These are phyloP conservation scores for Chaenocephalus aceratus DNA, from an alignment of 2,113 vertebrate species.

Conservation along the genomic window DNA sequence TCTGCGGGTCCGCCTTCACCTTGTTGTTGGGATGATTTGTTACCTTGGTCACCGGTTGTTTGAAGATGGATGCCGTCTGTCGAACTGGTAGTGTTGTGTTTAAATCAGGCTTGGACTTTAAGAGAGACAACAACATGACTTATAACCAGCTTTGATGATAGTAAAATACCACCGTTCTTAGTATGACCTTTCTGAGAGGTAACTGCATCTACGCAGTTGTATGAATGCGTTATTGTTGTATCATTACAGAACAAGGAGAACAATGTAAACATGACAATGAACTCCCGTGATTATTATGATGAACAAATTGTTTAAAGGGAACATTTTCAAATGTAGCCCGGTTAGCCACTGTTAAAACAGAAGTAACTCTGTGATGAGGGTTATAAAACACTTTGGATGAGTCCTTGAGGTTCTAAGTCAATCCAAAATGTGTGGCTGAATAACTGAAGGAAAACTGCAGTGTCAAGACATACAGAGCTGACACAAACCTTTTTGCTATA, in stretches of 20 bases:
- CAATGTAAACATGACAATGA: not conserved
- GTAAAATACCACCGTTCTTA: not conserved
- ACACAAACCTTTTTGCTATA: not conserved
- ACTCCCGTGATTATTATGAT: not conserved
- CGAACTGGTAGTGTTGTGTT: constrained; percentile 96
- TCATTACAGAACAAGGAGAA: not conserved
- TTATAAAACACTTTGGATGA: not conserved
- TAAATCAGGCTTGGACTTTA: constrained; percentile 90
- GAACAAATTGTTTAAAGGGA: not conserved
- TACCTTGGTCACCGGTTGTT: constrained; percentile 97
- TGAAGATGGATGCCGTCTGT: constrained; percentile 97
- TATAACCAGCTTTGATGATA: not conserved
- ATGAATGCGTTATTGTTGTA: not conserved
- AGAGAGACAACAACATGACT: constrained; percentile 27
- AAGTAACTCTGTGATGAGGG: not conserved
- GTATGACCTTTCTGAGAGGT: not conserved
- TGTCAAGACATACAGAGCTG: not conserved
- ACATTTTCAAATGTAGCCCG: too few relatives aligned
- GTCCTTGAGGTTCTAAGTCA: not conserved
- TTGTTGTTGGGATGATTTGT: constrained; percentile 99
- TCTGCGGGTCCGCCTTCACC: constrained; percentile 96
- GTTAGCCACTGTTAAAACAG: not conserved
- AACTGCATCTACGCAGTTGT: not conserved
- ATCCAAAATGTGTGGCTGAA: not conserved
- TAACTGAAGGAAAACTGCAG: not conserved